Evolutionary conservation across 2,113 vertebrate genomes (phyloP).

Genomic region (Poeciliopsis occidentalis): DNA sequence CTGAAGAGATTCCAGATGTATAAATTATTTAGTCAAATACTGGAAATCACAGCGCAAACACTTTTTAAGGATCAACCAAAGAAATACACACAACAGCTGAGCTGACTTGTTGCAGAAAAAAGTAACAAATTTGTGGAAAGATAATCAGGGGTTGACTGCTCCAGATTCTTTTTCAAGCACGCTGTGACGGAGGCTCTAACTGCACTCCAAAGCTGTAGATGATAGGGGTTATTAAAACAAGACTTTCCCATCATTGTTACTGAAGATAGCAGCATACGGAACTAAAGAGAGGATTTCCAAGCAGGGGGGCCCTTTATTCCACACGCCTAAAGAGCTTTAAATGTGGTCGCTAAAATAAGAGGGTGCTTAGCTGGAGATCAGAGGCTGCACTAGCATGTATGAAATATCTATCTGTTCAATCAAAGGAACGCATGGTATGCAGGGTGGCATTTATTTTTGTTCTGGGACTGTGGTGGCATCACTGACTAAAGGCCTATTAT

Average conservation of each 20-base stretch:
- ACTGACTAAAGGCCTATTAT: slow-evolving; percentile 46
- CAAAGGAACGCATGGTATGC: slow-evolving; percentile 26
- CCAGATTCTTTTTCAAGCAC: slow-evolving; percentile 33
- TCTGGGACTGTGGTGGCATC: slow-evolving; percentile 20
- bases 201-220: slow-evolving; percentile 6
- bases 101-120: slow-evolving; percentile 22
- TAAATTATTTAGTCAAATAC: background rate
- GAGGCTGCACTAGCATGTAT: slow-evolving; percentile 30
- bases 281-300: slow-evolving; percentile 44
- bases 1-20: background rate
- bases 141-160: slow-evolving; percentile 52
- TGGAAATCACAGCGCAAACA: slow-evolving; percentile 30
- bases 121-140: slow-evolving; percentile 38
- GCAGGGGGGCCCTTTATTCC: slow-evolving; percentile 38
- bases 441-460: slow-evolving; percentile 42
- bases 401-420: slow-evolving; percentile 50
- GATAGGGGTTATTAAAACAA: slow-evolving; percentile 48
- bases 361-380: slow-evolving; percentile 46
- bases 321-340: slow-evolving; percentile 51
- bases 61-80: slow-evolving; percentile 35
- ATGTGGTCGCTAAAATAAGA: slow-evolving; percentile 47
- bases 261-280: slow-evolving; percentile 39
- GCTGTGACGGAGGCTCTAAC: slow-evolving; percentile 28
- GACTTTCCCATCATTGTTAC: slow-evolving; percentile 56
- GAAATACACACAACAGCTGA: slow-evolving; percentile 30